phyloP scores from a whole-genome alignment of 1,140 invertebrate species.

The Solenopsis fugax region DNA sequence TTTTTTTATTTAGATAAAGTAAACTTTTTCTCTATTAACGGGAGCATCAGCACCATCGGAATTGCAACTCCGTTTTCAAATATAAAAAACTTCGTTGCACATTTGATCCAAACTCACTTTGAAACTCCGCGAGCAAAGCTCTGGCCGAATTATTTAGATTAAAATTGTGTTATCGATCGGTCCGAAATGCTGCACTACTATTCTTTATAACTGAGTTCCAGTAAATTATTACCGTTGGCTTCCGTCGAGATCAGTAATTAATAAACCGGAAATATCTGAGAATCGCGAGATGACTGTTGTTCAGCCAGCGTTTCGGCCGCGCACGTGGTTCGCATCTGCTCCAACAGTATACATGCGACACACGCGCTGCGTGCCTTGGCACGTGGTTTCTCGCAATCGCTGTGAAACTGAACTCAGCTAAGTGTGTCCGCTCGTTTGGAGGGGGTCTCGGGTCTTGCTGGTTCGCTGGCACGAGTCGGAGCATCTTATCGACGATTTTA shows the following conservation, averaged over 20 bases:
- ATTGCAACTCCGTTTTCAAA: neutral
- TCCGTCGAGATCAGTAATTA: neutral
- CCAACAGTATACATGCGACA: neutral
- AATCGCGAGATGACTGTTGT: neutral
- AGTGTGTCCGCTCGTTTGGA: neutral
- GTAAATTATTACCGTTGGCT: neutral
- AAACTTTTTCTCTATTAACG: neutral
- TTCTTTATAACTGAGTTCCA: neutral
- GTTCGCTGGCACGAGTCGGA: neutral
- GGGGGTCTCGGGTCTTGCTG: neutral
- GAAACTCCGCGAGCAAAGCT: no score
- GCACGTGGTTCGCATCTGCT: neutral
- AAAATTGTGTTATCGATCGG: no score
- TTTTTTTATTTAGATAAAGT: neutral
- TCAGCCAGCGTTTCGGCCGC: neutral
- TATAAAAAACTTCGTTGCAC: neutral
- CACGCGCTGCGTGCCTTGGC: neutral
- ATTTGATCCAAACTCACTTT: neutral
- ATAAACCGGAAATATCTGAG: neutral
- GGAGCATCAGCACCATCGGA: neutral
- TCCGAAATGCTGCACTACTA: neutral
- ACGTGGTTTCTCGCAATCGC: neutral
- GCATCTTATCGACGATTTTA: conserved; percentile 19
- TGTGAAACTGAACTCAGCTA: neutral
- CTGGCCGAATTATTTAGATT: no score